phyloP scores from a whole-genome alignment of 2,113 vertebrate species.

The Oryctolagus cuniculus region DNA sequence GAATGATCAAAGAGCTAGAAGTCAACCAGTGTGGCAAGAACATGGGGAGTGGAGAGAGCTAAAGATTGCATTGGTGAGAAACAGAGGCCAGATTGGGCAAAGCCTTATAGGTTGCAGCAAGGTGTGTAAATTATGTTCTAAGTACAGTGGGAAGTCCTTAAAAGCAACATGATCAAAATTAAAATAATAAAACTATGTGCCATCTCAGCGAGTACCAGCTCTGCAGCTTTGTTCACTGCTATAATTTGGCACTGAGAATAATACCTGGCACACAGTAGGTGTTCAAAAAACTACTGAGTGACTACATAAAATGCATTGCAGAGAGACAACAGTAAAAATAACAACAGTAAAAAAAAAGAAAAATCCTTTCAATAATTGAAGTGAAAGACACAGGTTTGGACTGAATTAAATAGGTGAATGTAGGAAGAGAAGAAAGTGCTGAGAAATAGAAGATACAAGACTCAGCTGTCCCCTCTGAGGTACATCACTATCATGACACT shows the following conservation, averaged over 20 bases:
- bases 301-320: background rate
- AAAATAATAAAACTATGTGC: background rate
- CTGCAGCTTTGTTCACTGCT: background rate
- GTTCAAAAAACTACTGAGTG: background rate
- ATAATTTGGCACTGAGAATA: background rate
- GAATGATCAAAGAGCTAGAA: background rate
- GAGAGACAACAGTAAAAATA: background rate
- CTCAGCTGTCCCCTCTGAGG: background rate
- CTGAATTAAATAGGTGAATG: background rate
- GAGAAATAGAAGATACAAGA: background rate
- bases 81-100: background rate
- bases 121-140: background rate
- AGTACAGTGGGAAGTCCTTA: background rate
- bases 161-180: background rate
- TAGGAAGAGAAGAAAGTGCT: background rate
- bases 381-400: background rate
- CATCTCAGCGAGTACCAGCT: background rate
- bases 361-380: background rate
- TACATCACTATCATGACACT: background rate
- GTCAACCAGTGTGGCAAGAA: background rate
- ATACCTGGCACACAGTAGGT: background rate
- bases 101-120: background rate
- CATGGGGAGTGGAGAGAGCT: background rate
- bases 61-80: background rate
- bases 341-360: background rate